These are phyloP conservation scores for Acropora tenuis DNA, from an alignment of 64 coral and sea anemone species.

Conservation along the genomic window DNA sequence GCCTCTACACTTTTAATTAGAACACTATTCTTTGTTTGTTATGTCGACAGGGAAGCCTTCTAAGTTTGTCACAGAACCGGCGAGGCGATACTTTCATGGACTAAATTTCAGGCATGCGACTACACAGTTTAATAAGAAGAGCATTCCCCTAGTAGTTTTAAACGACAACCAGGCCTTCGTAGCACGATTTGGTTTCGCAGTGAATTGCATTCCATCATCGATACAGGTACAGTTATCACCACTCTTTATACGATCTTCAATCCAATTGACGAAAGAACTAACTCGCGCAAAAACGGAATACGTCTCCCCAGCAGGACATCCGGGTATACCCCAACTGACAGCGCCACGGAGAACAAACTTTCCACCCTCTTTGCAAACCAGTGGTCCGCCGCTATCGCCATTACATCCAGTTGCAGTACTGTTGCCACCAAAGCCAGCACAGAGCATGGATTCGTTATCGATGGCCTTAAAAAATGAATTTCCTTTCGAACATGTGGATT, in stretches of 20 bases:
- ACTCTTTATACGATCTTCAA: conserved; percentile 40
- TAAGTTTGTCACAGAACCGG: too few relatives aligned
- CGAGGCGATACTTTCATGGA: too few relatives aligned
- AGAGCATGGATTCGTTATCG: conserved; percentile 74
- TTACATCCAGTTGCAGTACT: conserved; percentile 71
- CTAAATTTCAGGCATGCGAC: too few relatives aligned
- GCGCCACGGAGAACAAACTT: conserved; percentile 62
- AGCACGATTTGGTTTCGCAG: background rate
- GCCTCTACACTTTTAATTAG: too few relatives aligned
- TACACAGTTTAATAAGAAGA: background rate
- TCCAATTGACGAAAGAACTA: conserved; percentile 72
- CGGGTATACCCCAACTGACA: conserved; percentile 72
- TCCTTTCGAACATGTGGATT: conserved; percentile 60
- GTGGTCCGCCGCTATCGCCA: conserved; percentile 87
- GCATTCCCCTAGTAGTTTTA: background rate
- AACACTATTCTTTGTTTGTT: too few relatives aligned
- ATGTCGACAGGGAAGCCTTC: too few relatives aligned
- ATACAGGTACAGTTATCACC: conserved; percentile 11
- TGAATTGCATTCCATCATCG: background rate
- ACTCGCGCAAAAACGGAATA: conserved; percentile 67
- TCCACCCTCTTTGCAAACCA: conserved; percentile 58
- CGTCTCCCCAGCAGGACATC: conserved; percentile 44
- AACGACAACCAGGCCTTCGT: background rate
- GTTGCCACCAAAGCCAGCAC: conserved; percentile 67
- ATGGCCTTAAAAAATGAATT: conserved; percentile 79